Evolutionary conservation across 2,113 vertebrate species (phyloP).

Genomic region (Tyrannus savana): DNA sequence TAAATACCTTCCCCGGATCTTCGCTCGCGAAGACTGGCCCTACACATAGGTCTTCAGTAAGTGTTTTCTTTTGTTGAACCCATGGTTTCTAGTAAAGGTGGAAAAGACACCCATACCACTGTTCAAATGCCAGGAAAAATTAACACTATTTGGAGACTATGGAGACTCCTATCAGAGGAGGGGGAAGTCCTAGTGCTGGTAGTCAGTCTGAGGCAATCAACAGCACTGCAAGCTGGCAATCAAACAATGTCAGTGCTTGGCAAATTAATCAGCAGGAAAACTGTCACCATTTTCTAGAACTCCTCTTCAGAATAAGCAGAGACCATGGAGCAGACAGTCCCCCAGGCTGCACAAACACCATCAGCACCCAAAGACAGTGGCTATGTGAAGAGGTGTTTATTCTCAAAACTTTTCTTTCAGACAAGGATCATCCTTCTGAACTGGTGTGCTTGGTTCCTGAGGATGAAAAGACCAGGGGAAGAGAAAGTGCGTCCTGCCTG

Average conservation of each 20-base stretch:
- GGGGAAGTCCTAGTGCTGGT: fast-evolving
- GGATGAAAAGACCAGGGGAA: slow-evolving; percentile 93
- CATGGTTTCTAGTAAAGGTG: not conserved
- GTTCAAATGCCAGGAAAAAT: not conserved
- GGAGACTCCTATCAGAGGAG: not conserved
- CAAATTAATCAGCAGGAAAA: not conserved
- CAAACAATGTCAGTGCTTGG: not conserved
- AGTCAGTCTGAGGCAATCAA: not conserved
- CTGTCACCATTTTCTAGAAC: not conserved
- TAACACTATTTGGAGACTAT: not conserved
- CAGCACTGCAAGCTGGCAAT: not conserved
- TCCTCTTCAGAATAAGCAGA: not conserved
- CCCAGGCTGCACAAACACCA: not conserved
- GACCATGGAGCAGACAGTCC: not conserved
- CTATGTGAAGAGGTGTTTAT: not conserved
- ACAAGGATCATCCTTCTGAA: slow-evolving; percentile 91
- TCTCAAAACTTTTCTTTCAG: slow-evolving; percentile 67
- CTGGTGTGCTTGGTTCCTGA: slow-evolving; percentile 96
- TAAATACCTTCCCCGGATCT: no score
- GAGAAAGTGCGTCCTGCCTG: slow-evolving; percentile 86
- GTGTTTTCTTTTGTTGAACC: not conserved
- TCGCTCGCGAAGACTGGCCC: no score
- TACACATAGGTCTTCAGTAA: not conserved
- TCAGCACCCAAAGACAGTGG: not conserved
- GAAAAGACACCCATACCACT: not conserved